Conservation (phyloP, 2,888 invertebrate genomes). For the Strigamia transsilvanica region DNA sequence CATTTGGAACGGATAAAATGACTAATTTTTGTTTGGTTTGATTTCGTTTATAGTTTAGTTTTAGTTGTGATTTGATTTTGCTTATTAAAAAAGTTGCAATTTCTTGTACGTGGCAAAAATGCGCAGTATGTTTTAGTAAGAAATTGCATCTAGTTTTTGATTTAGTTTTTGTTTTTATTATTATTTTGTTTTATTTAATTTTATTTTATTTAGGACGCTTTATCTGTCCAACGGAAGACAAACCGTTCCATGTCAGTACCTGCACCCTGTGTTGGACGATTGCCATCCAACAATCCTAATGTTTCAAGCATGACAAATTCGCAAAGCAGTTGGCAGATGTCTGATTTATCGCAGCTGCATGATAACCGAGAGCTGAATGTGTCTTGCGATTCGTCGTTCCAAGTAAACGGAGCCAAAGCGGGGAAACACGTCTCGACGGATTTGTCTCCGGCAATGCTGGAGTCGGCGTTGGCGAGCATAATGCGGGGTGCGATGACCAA, state of each 20-base stretch:
- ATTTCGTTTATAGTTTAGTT: neutral
- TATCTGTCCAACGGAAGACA: conserved; percentile 54
- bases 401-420: neutral
- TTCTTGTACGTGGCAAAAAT: too few species aligned
- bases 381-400: conserved; percentile 17
- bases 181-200: conserved; percentile 49
- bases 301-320: conserved; percentile 14
- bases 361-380: conserved; percentile 15
- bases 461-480: conserved; percentile 52
- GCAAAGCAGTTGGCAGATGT: conserved; percentile 53
- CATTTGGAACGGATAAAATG: neutral
- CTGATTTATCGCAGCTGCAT: conserved; percentile 49
- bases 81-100: neutral
- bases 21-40: neutral
- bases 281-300: neutral
- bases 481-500: conserved; percentile 52
- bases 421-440: neutral
- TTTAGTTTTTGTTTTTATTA: conserved; percentile 26
- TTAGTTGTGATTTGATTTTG: neutral
- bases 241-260: conserved; percentile 57
- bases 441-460: conserved; percentile 40
- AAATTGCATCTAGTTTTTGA: neutral
- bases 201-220: conserved; percentile 48
- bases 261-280: conserved; percentile 54
- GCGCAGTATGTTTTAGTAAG: too few species aligned